phyloP scores from a whole-genome alignment of 2,113 vertebrate species.

The Microcebus griseorufus region DNA sequence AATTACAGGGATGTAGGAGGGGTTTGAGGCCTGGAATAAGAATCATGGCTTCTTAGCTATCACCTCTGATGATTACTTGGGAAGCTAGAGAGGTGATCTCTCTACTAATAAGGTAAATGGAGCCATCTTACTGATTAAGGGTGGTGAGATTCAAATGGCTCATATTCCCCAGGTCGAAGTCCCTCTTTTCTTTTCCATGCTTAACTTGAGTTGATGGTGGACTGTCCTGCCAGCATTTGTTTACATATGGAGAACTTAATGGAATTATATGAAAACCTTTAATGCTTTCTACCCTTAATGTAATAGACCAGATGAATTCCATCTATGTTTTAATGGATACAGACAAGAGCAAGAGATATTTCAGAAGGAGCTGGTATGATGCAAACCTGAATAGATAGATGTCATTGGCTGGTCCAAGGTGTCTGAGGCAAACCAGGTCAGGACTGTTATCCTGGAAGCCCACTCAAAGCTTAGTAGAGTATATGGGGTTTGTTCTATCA shows the following conservation, averaged over 20 bases:
- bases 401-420: not conserved
- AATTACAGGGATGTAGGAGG: not conserved
- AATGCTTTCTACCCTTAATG: not conserved
- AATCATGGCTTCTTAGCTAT: not conserved
- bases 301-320: not conserved
- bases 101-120: not conserved
- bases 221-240: not conserved
- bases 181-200: not conserved
- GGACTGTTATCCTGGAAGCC: not conserved
- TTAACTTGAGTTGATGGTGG: not conserved
- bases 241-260: conserved; percentile 26
- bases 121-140: not conserved
- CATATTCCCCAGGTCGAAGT: not conserved
- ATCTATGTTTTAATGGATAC: not conserved
- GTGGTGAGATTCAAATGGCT: not conserved
- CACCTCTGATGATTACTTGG: not conserved
- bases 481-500: not conserved
- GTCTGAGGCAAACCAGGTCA: not conserved
- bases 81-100: not conserved
- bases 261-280: not conserved
- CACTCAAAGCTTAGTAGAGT: not conserved
- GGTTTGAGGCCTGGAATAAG: not conserved
- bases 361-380: not conserved
- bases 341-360: not conserved
- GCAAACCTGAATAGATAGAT: not conserved